Evolutionary conservation across 2,113 vertebrate genomes (phyloP).

Genomic region (Carassius gibelio): DNA sequence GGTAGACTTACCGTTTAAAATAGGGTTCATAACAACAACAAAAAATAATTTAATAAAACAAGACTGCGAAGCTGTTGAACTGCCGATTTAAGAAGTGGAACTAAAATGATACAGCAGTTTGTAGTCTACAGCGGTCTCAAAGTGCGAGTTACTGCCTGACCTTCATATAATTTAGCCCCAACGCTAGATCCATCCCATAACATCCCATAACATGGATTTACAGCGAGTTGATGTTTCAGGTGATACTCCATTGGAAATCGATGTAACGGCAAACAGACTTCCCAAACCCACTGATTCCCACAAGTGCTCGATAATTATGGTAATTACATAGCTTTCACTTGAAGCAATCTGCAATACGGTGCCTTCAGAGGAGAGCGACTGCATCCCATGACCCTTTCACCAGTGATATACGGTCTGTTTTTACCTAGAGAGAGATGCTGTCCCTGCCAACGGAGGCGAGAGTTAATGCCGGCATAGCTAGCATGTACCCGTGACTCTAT

Average conservation of each 20-base stretch:
- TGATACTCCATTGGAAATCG: slow-evolving; percentile 55
- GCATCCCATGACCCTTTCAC: slow-evolving; percentile 39
- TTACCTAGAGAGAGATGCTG: neutral
- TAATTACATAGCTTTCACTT: slow-evolving; percentile 48
- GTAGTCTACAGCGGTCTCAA: neutral
- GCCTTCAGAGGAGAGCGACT: slow-evolving; percentile 3
- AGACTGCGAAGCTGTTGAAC: neutral
- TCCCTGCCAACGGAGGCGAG: too few species aligned
- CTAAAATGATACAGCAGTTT: neutral
- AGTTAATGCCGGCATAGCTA: slow-evolving; percentile 77
- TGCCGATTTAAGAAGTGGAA: neutral
- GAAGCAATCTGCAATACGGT: slow-evolving; percentile 13
- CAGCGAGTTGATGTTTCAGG: slow-evolving; percentile 52
- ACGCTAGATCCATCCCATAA: slow-evolving; percentile 49
- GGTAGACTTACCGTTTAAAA: neutral
- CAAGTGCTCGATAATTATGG: slow-evolving; percentile 57
- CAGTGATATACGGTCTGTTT: slow-evolving; percentile 23
- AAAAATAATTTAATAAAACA: neutral
- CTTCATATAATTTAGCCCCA: slow-evolving; percentile 47
- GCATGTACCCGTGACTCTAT: slow-evolving; percentile 89
- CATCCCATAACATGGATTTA: slow-evolving; percentile 59
- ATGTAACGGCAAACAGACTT: slow-evolving; percentile 62
- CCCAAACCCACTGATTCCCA: slow-evolving; percentile 60
- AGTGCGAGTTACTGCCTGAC: slow-evolving; percentile 29
- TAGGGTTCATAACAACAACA: too few species aligned